phyloP scores from a whole-genome alignment of 2,797 vertebrate genomes.

The Xerus rutilus region DNA sequence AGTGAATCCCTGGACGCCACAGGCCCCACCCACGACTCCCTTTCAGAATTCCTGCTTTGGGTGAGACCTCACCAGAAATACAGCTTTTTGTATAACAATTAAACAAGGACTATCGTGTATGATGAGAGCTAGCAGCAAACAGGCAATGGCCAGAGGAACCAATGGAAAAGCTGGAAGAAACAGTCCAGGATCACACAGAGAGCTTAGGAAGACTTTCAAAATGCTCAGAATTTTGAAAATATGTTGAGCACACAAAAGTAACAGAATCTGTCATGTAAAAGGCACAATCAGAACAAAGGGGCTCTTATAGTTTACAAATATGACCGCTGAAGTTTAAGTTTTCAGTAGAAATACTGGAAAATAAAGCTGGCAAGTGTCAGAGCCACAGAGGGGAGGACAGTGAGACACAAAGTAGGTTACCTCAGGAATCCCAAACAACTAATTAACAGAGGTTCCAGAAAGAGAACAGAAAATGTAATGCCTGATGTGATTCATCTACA shows the following conservation, averaged over 20 bases:
- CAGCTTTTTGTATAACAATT: background rate
- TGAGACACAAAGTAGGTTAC: background rate
- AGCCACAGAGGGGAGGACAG: background rate
- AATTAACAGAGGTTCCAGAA: background rate
- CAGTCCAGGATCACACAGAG: background rate
- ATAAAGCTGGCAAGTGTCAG: background rate
- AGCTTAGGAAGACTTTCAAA: background rate
- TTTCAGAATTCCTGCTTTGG: background rate
- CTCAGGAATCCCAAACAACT: background rate
- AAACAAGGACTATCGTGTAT: background rate
- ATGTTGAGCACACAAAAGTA: background rate
- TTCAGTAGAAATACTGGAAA: background rate
- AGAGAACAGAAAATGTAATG: background rate
- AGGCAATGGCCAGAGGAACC: background rate
- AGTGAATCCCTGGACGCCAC: background rate
- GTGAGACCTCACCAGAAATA: background rate
- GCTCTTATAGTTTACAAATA: background rate
- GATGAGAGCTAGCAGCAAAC: background rate
- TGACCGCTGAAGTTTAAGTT: background rate
- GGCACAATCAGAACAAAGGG: background rate
- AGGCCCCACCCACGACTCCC: background rate
- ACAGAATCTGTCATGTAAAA: background rate
- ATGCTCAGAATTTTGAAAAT: background rate
- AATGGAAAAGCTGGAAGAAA: background rate
- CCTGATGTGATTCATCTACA: background rate